A percentile compares a stretch with the other conserved stretches of the same genome.
These are phyloP conservation scores for Conops quadrifasciatus DNA, from an alignment of 2,888 invertebrate genomes.

Conservation along the genomic window DNA sequence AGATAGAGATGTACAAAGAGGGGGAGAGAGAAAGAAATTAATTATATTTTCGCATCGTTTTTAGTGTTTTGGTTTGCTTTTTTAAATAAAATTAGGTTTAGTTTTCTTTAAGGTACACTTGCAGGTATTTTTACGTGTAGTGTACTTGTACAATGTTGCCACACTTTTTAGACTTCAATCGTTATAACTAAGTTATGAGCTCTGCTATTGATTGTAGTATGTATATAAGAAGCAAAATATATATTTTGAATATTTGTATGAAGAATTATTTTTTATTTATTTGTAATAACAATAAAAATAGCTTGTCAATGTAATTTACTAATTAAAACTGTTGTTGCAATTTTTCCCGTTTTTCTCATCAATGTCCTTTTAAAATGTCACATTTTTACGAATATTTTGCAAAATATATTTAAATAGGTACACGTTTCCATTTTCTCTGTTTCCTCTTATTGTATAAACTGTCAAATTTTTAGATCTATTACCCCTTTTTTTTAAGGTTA, in stretches of 20 bases:
- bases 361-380: slow-evolving; percentile 15
- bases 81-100: neutral
- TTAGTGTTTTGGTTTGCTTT: too few relatives aligned
- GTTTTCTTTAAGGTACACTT: slow-evolving; percentile 17
- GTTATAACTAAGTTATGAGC: neutral
- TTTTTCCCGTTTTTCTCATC: too few relatives aligned
- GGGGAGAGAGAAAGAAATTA: too few relatives aligned
- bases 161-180: neutral
- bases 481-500: slow-evolving; percentile 12
- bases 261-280: neutral
- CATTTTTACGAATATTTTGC: slow-evolving; percentile 1
- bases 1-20: too few relatives aligned
- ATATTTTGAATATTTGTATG: slow-evolving; percentile 9
- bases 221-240: slow-evolving; percentile 33
- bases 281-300: slow-evolving; percentile 25
- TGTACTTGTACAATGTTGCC: neutral
- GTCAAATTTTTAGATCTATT: neutral
- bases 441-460: slow-evolving; percentile 22
- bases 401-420: slow-evolving; percentile 34
- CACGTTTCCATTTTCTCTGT: slow-evolving; percentile 32
- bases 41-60: too few relatives aligned
- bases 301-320: neutral
- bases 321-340: slow-evolving; percentile 1
- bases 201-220: neutral
- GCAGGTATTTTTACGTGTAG: slow-evolving; percentile 25